Base-by-base conservation (phyloP, 1,140 invertebrate genomes). In the Epicauta chinensis region DNA sequence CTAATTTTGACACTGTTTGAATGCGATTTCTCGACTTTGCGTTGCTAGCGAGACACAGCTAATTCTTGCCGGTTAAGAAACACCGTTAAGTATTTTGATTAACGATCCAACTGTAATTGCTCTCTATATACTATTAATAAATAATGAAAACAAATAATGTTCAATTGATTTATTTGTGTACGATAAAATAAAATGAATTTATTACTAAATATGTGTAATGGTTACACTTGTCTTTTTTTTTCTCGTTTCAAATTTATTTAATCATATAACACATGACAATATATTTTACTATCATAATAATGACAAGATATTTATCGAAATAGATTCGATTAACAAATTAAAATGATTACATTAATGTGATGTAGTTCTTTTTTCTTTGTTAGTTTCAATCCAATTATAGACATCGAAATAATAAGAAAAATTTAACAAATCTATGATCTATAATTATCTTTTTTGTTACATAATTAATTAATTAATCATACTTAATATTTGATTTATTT, bases 101-200 rank as follows among this genome's bases (percentile, higher is more conserved):
- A n/a, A n/a, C n/a, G n/a, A n/a, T n/a, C n/a, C n/a, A n/a, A n/a
- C n/a, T n/a, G n/a, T n/a, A n/a, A n/a, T n/a, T n/a, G n/a, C n/a
- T n/a, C n/a, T n/a, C n/a, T n/a, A n/a, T n/a, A n/a, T n/a, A n/a
- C n/a, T n/a, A n/a, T n/a, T n/a, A n/a, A n/a, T n/a, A n/a, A n/a
- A n/a, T n/a, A n/a, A n/a, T n/a, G n/a, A n/a, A n/a, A n/a, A 12
- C 14, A 30, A n/a, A 30, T 35, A 36, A 35, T 47, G 45, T 47
- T 47, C 45, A 47, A 47, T 47, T 47, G 45, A 47, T 47, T 47
- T 47, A 47, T 47, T 47, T 47, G 45, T 47, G 45, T 47, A 34
- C 36, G 45, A 29, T 38, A 47, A 47, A 29, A 47, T 38, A 47
- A 47, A 37, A 47, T 38, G 30, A 47, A 47, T 13, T 34, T 47